These are phyloP conservation scores for Nestor notabilis DNA, from an alignment of 2,113 vertebrate genomes.

Conservation along the genomic window DNA sequence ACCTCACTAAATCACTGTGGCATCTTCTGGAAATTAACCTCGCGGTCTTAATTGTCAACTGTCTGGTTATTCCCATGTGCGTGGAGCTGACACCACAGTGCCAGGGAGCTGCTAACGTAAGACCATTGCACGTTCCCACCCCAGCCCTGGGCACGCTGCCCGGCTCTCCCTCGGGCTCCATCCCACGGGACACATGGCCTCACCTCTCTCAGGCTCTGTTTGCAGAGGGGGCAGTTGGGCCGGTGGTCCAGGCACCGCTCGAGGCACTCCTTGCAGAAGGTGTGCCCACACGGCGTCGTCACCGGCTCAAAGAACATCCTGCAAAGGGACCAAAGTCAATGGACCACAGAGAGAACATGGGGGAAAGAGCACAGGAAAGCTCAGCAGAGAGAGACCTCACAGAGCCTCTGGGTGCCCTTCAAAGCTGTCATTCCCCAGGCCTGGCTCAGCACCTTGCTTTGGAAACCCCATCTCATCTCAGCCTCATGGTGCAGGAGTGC, in stretches of 20 bases:
- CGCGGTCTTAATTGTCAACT: conserved; percentile 34
- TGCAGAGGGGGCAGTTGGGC: conserved; percentile 90
- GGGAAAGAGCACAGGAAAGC: neutral
- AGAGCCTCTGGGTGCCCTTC: neutral
- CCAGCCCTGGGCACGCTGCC: neutral
- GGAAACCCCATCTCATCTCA: neutral
- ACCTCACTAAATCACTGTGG: conserved; percentile 15
- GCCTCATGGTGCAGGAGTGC: neutral
- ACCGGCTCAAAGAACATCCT: conserved; percentile 89
- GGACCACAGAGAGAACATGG: neutral
- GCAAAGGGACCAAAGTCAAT: neutral
- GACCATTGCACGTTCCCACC: neutral
- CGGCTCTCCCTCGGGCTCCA: neutral
- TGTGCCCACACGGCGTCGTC: conserved; percentile 91
- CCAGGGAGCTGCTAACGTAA: neutral
- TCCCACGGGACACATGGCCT: rapidly evolving
- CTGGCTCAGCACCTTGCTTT: neutral
- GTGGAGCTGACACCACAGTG: rapidly evolving
- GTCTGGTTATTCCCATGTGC: neutral
- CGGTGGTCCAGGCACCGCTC: conserved; percentile 90
- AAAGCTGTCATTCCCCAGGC: neutral
- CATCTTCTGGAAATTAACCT: conserved; percentile 40
- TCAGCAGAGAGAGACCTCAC: neutral
- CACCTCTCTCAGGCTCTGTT: conserved; percentile 90
- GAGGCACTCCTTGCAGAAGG: conserved; percentile 90